Evolutionary conservation across 2,113 vertebrate genomes (phyloP), one percentile per base, ranked within the genome.

Genomic region (Phalacrocorax aristotelis): DNA sequence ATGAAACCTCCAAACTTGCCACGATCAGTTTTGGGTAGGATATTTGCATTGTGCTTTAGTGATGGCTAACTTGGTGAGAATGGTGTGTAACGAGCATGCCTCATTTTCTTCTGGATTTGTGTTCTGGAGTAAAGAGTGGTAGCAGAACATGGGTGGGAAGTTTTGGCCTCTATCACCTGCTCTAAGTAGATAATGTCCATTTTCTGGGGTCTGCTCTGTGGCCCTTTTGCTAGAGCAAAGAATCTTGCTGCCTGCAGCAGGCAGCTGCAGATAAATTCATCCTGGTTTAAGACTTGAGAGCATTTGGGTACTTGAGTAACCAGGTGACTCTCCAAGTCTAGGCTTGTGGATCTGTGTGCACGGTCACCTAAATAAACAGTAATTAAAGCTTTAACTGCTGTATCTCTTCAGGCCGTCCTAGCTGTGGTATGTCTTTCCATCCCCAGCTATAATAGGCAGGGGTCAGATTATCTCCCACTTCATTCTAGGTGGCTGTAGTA

Each of bases 1-100:
- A 61, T 97, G 98, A 98, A 95, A 97, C 96, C 98, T 98, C 97
- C 30, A 91, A 93, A 23, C 54, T 71, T 16, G 1, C 77, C 82
- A 26, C 9, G 0, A 34, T 98, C 98, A 94, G 54, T 68, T 97
- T 76, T 98, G 98, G 98, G 98, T 99, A 99, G 98, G 98, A 98
- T 71, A 29, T 79, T 42, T 77, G 91, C 94, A 94, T 72, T 66
- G 82, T 93, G 96, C 57, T 40, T 13, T 38, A 80, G 2, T 22
- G 62, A 15, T 49, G 49, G 62, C 87, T 93, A 1, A 72, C 23
- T 6, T 71, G 48, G 34, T 85, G 91, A 49, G 80, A n/a, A 48
- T 72, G 61, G 17, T 80, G 91, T 94, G 69, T 80, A 42, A 52
- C 44, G 30, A 75, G 96, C 97, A 97, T 95, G 97, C 57, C 69